phyloP scores from a whole-genome alignment of 2,113 vertebrate species.

The Phoenicopterus ruber region DNA sequence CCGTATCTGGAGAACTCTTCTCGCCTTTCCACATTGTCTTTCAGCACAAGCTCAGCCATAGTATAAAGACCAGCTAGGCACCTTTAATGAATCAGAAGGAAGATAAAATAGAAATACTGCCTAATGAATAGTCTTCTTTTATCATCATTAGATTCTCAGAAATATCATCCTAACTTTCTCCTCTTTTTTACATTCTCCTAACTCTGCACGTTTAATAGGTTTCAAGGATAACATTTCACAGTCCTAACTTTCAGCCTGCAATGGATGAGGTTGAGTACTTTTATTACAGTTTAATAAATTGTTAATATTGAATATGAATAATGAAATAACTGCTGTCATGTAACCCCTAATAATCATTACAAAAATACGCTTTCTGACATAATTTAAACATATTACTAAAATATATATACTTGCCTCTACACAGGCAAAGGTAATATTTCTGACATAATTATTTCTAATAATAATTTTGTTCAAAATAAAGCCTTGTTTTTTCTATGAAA shows the following conservation, averaged over 20 bases:
- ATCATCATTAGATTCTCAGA: not conserved
- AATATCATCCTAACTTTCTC: not conserved
- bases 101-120: not conserved
- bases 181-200: not conserved
- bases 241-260: not conserved
- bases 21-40: not conserved
- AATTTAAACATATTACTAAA: conserved; percentile 46
- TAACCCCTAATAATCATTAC: conserved; percentile 39
- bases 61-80: not conserved
- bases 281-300: conserved; percentile 62
- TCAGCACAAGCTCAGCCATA: not conserved
- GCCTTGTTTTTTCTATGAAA: not conserved
- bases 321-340: conserved; percentile 46
- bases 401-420: not conserved
- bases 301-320: conserved; percentile 64
- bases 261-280: conserved; percentile 1
- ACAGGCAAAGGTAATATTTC: conserved; percentile 15
- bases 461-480: conserved; percentile 23
- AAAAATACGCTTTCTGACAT: conserved; percentile 50
- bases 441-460: conserved; percentile 1
- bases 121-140: not conserved
- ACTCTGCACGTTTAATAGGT: conserved; percentile 17
- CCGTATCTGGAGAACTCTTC: not conserved
- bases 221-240: conserved; percentile 51
- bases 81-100: not conserved